Conservation (phyloP, 2,113 vertebrate species). For the Ammodytes marinus region DNA sequence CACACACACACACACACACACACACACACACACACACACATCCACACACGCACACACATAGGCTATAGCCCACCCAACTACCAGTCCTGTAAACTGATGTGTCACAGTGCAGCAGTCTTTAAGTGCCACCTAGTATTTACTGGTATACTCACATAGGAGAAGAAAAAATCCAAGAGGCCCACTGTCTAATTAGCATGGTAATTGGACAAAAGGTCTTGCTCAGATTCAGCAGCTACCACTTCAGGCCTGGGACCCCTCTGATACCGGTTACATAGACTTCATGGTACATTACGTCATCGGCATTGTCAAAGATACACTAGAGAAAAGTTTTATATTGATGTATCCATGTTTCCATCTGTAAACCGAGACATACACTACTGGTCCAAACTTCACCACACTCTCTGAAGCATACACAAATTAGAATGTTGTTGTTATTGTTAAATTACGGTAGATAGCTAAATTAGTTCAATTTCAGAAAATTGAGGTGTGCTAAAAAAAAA, state of each 20-base stretch:
- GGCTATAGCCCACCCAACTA: background rate
- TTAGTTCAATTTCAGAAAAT: too few relatives aligned
- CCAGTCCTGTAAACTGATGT: background rate
- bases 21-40: too few relatives aligned
- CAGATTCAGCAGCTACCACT: background rate
- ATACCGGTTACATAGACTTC: background rate
- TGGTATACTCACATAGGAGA: too few relatives aligned
- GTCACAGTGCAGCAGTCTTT: background rate
- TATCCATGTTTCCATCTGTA: too few relatives aligned
- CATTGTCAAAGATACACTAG: background rate
- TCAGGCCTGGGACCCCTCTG: background rate
- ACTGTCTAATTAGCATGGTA: constrained; percentile 18
- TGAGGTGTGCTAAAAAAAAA: too few relatives aligned
- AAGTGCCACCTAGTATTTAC: background rate
- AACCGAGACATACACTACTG: too few relatives aligned
- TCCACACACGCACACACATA: too few relatives aligned
- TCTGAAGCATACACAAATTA: too few relatives aligned
- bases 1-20: too few relatives aligned
- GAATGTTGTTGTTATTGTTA: too few relatives aligned
- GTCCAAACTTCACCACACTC: too few relatives aligned
- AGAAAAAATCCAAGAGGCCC: constrained; percentile 5
- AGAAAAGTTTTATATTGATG: background rate
- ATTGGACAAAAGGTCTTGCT: constrained; percentile 23
- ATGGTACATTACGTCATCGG: background rate
- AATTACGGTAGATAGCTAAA: too few relatives aligned